Evolutionary conservation across 2,888 invertebrate species (phyloP).

Genomic region (Gortyna flavago): DNA sequence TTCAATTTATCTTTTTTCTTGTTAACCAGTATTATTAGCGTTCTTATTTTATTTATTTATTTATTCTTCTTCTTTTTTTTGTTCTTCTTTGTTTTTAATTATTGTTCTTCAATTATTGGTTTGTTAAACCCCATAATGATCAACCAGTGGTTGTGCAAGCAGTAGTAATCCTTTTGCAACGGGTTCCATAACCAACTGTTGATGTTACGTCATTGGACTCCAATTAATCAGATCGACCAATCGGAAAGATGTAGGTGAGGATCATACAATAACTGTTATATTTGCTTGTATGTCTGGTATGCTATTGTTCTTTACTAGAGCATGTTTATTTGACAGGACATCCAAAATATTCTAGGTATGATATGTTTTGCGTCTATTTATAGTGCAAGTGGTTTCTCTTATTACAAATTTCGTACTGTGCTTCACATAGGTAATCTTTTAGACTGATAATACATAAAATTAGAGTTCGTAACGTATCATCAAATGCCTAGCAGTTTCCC

Average conservation of each 20-base stretch:
- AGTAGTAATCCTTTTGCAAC: constrained; percentile 48
- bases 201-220: constrained; percentile 42
- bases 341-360: not conserved
- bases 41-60: not conserved
- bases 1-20: not conserved
- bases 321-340: constrained; percentile 1
- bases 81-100: constrained; percentile 1
- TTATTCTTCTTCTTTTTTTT: too few species aligned
- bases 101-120: not conserved
- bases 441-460: not conserved
- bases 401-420: not conserved
- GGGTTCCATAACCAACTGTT: constrained; percentile 57
- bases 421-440: not conserved
- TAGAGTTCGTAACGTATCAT: not conserved
- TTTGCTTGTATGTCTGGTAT: not conserved
- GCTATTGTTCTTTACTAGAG: not conserved
- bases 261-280: constrained; percentile 25
- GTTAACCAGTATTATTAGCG: not conserved
- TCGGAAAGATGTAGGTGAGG: constrained; percentile 48
- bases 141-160: constrained; percentile 48
- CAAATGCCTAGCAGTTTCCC: not conserved
- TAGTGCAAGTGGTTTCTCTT: not conserved
- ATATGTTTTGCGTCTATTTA: not conserved
- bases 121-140: constrained; percentile 1
- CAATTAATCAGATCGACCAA: constrained; percentile 39